phyloP scores from a whole-genome alignment of 2,113 vertebrate species.

The Mobula hypostoma region DNA sequence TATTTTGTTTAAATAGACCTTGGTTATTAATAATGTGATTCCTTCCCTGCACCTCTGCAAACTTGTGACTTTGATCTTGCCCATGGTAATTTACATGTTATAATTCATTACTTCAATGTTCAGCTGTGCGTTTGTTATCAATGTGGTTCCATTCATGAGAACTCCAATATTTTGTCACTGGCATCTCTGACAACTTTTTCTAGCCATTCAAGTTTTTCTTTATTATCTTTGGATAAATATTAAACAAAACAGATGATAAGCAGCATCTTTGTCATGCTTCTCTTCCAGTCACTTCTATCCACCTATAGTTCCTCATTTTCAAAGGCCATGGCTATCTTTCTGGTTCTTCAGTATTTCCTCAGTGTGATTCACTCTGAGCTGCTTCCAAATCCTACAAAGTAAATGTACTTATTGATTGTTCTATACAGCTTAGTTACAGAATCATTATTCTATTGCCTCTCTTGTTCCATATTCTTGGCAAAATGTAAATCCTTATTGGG shows the following conservation, averaged over 20 bases:
- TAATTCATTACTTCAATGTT: background rate
- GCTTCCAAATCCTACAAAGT: background rate
- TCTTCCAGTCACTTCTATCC: background rate
- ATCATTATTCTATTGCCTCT: background rate
- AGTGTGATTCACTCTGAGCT: background rate
- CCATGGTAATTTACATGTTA: background rate
- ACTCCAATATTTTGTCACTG: background rate
- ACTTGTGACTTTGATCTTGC: background rate
- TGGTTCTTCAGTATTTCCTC: background rate
- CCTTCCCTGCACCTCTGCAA: background rate
- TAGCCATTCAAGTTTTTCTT: background rate
- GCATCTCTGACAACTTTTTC: background rate
- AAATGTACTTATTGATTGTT: background rate
- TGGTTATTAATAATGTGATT: background rate
- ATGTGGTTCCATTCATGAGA: background rate
- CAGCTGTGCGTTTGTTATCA: background rate
- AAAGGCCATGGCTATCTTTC: background rate
- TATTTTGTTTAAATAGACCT: background rate
- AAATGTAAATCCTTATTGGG: background rate
- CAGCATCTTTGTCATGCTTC: background rate
- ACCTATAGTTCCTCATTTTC: background rate
- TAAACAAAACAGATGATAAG: background rate
- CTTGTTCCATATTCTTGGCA: background rate
- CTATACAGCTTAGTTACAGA: background rate
- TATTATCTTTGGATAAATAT: background rate